Evolutionary conservation across 2,888 invertebrate species (phyloP).

Genomic region (Eupithecia pulchellata): DNA sequence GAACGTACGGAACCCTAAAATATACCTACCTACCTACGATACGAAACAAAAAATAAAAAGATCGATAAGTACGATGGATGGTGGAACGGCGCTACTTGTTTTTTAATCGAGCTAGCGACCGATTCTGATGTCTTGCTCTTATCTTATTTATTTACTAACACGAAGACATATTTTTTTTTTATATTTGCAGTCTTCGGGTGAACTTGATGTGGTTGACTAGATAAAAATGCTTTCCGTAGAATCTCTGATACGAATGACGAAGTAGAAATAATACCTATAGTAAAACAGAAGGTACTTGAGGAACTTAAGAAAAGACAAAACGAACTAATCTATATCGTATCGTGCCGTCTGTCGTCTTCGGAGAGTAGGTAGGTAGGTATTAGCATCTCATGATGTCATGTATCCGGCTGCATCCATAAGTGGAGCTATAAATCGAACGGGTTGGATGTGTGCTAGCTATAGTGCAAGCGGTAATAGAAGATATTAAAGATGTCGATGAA

Average conservation of each 20-base stretch:
- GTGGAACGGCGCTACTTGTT: conserved; percentile 82
- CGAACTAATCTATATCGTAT: conserved; percentile 8
- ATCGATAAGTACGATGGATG: conserved; percentile 69
- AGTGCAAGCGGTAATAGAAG: conserved; percentile 76
- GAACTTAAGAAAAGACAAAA: background rate
- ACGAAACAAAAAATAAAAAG: conserved; percentile 83
- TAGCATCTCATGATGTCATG: conserved; percentile 79
- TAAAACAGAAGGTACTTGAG: background rate
- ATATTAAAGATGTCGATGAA: conserved; percentile 76
- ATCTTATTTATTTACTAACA: conserved; percentile 27
- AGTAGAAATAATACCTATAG: background rate
- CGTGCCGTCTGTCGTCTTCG: conserved; percentile 14
- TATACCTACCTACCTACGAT: conserved; percentile 55
- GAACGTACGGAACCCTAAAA: background rate
- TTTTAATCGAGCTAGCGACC: conserved; percentile 72
- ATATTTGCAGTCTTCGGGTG: conserved; percentile 3
- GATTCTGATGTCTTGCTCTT: conserved; percentile 53
- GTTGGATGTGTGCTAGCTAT: conserved; percentile 65
- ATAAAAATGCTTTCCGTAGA: conserved; percentile 2
- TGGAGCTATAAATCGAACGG: conserved; percentile 73
- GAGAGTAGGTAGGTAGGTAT: conserved; percentile 62
- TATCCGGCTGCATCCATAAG: conserved; percentile 74
- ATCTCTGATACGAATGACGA: background rate
- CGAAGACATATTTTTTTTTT: background rate
- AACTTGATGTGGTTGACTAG: background rate